Evolutionary conservation across 2,888 invertebrate species (phyloP), one percentile per base, ranked within the genome.

Genomic region (Perizoma flavofasciatum): DNA sequence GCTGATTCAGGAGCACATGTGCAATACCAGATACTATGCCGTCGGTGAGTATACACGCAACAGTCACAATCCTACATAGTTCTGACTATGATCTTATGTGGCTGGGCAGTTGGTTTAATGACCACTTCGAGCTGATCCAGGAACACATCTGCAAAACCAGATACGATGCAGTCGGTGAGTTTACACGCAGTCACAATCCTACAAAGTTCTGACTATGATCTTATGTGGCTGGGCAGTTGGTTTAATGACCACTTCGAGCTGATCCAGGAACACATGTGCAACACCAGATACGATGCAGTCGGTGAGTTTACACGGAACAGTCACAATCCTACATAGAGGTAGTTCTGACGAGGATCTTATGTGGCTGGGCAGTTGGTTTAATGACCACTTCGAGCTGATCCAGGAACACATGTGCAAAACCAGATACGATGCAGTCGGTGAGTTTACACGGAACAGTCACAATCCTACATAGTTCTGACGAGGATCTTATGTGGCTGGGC

Each of bases 341-440:
- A n/a, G n/a, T n/a, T n/a, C n/a, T n/a, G n/a, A n/a, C 45, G 91
- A 92, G 50, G 91, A 92, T 67, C 80, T 91, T 5, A 82, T 81
- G 68, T 91, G 91, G 91, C 80, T 92, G 59, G 74, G 83, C 0
- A 79, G 85, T 11, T 91, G 91, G 91, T 92, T 91, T 78, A 82
- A 77, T 65, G 91, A 91, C 75, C 72, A 90, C 5, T 79, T 86
- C 0, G 84, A 86, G 2, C 76, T 92, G 3, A 81, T 92, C 2
- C 82, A 84, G 62, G 89, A 89, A 57, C 92, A 92, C 37, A 85
- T 76, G 69, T 92, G 92, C 63, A 90, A 89, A 55, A 87, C 86
- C 0, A 71, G 86, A 51, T 92, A 92, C 61, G 87, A 68, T 54
- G 75, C 86, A 33, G 86, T 88, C 0, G 91, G 91, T 91, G 46